Base-by-base conservation (phyloP, 2,888 invertebrate genomes). In the Scaptomyza reducta region DNA sequence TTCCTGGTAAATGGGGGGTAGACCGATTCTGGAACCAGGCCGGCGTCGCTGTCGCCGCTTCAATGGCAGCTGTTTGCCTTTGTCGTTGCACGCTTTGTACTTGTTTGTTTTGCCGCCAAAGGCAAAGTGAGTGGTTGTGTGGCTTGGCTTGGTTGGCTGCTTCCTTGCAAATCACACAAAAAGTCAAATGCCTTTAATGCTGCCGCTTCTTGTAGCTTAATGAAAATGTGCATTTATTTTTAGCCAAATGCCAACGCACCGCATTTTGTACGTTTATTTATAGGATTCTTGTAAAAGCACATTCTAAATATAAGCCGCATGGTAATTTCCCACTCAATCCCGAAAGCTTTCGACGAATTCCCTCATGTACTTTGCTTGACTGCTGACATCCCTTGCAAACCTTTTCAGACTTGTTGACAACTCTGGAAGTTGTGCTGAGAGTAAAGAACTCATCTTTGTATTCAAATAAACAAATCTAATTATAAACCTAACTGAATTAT, bases 51-150 rank as follows among this genome's bases (percentile, higher is more conserved):
- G 65, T 25, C 44, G 55, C 35, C 47, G 69, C 73, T 76, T 82
- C 77, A 82, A 79, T 87, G 86, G 83, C 72, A 67, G 60, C 74
- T 67, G 77, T 71, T 82, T 81, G 83, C 77, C 77, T 87, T 83
- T 83, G 77, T 87, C 40, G 46, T 33, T 63, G 56, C 50, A 38
- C 42, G 76, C 68, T 65, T 70, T 82, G 67, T 71, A 46, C 63
- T 68, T 79, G 77, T 71, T 85, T 87, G 68, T 71, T 73, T 86
- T 66, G 50, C 60, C 60, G 73, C 64, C 74, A 64, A 58, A 64
- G 74, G 38, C 47, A 62, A 59, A 62, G 14, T 16, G 50, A 18
- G 66, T 45, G 57, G 46, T 33, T 31, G 16, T 10, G 25, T 40
- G 29, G 16, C n/a, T 16, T 41, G 18, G 18, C 11, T 18, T 18